phyloP scores from a whole-genome alignment of 2,888 invertebrate species.

The Hedya salicella region DNA sequence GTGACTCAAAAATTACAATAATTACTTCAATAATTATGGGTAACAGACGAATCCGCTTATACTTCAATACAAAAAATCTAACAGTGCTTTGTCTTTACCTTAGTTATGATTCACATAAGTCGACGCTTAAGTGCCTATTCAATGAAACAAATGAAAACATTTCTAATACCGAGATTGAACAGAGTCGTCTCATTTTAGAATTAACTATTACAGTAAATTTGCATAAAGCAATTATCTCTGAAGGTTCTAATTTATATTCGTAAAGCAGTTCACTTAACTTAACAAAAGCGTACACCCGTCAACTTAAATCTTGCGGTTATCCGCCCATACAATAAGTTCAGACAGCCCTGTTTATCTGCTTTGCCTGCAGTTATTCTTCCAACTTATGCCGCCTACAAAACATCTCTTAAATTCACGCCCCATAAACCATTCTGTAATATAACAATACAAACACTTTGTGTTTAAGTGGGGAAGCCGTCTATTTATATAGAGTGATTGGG shows the following conservation, averaged over 20 bases:
- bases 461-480: conserved; percentile 65
- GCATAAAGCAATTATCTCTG: conserved; percentile 1
- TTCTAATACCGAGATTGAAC: neutral
- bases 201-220: neutral
- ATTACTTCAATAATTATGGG: too few species aligned
- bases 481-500: conserved; percentile 71
- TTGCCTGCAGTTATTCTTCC: conserved; percentile 39
- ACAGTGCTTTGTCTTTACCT: neutral
- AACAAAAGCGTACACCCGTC: conserved; percentile 5
- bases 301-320: conserved; percentile 8
- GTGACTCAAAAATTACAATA: too few species aligned
- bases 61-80: too few species aligned
- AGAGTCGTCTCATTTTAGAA: neutral
- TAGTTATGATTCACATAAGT: neutral
- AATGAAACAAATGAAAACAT: neutral
- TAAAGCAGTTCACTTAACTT: neutral
- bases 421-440: conserved; percentile 71
- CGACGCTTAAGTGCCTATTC: neutral
- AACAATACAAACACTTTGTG: conserved; percentile 54
- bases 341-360: conserved; percentile 1
- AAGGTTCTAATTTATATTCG: neutral
- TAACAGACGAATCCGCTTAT: too few species aligned
- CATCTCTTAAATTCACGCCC: conserved; percentile 62
- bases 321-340: conserved; percentile 16
- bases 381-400: conserved; percentile 50